Evolutionary conservation across 2,888 invertebrate genomes (phyloP).

Genomic region (Schrankia costaestrigalis): DNA sequence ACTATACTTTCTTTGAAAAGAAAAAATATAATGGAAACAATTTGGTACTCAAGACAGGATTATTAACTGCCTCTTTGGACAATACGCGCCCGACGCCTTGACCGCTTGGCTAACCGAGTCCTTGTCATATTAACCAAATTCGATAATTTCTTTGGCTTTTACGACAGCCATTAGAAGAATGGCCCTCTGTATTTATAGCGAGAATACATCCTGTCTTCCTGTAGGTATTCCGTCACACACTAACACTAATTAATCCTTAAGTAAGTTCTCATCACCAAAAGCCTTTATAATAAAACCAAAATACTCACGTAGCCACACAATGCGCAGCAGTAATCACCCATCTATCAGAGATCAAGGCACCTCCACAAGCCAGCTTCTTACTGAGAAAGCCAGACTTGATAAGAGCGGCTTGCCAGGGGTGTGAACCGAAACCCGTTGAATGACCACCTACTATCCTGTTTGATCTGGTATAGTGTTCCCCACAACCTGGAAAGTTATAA

Average conservation of each 20-base stretch:
- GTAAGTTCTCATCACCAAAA: not conserved
- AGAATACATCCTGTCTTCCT: no score
- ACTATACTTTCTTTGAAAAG: no score
- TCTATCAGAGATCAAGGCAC: conserved; percentile 92
- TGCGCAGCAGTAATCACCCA: conserved; percentile 97
- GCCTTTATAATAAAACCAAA: not conserved
- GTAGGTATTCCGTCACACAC: no score
- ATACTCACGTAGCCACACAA: conserved; percentile 92
- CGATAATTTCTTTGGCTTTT: no score
- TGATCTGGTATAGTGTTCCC: conserved; percentile 91
- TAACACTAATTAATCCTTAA: not conserved
- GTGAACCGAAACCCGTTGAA: conserved; percentile 93
- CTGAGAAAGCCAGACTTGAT: conserved; percentile 95
- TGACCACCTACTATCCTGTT: conserved; percentile 96
- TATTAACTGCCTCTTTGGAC: no score
- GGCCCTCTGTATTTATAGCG: no score
- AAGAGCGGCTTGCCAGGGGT: conserved; percentile 96
- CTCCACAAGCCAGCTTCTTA: conserved; percentile 95
- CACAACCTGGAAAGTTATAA: conserved; percentile 86
- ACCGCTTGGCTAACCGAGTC: no score
- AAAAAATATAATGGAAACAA: no score
- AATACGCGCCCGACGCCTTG: no score
- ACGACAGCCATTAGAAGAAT: no score
- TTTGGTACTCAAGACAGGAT: no score
- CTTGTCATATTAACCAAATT: no score